Conservation (phyloP, 1,140 invertebrate genomes). For the Cyphomyrmex costatus region DNA sequence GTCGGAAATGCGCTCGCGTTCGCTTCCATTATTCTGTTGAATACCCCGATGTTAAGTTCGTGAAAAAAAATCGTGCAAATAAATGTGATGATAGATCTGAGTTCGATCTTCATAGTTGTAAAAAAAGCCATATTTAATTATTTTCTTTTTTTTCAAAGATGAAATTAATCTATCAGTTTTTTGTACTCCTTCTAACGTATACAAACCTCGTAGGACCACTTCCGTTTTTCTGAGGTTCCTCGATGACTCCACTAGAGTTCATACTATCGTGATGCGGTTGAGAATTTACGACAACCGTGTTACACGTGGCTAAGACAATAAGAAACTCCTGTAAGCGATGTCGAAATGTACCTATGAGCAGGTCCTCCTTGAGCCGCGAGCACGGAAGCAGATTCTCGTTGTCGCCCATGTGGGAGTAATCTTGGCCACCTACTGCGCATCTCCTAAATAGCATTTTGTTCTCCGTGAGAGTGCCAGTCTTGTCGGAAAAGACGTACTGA, state of each 20-base stretch:
- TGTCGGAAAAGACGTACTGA: conserved; percentile 98
- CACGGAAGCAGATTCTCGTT: conserved; percentile 89
- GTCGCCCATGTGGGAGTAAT: conserved; percentile 94
- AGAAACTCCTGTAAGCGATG: conserved; percentile 95
- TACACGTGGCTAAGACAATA: conserved; percentile 96
- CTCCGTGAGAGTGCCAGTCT: conserved; percentile 98
- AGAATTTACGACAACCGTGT: conserved; percentile 97
- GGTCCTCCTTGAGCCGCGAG: conserved; percentile 90
- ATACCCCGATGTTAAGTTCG: background rate
- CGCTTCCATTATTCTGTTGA: conserved; percentile 90
- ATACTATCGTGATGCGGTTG: conserved; percentile 96
- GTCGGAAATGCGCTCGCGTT: conserved; percentile 89
- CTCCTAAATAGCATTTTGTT: conserved; percentile 98
- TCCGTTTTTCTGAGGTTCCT: conserved; percentile 83
- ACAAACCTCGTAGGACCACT: conserved; percentile 72
- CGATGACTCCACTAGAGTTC: conserved; percentile 93
- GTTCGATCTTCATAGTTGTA: background rate
- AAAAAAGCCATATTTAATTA: background rate
- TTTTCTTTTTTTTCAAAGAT: background rate
- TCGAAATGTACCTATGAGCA: conserved; percentile 85
- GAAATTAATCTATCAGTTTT: background rate
- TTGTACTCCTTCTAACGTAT: background rate
- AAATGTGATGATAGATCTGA: background rate
- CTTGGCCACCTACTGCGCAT: conserved; percentile 95
- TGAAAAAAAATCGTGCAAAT: background rate